Evolutionary conservation across 1,140 invertebrate species (phyloP).

Genomic region (Zaprionus davidi): DNA sequence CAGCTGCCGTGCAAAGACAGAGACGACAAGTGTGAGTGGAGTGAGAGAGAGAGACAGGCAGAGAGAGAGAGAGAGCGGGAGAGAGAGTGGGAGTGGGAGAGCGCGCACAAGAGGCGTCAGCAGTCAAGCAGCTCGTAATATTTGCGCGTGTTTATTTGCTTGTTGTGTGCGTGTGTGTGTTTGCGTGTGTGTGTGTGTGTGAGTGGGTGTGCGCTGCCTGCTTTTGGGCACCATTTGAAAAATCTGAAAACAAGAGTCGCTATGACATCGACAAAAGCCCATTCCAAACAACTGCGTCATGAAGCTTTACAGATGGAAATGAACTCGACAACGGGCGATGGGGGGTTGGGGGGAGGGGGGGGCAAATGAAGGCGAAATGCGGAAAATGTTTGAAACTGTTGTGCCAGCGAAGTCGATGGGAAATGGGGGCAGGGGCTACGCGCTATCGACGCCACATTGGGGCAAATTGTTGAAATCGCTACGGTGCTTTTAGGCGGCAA

Average conservation of each 20-base stretch:
- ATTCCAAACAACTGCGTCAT: constrained; percentile 46
- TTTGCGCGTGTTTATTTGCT: constrained; percentile 67
- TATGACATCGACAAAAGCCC: constrained; percentile 40
- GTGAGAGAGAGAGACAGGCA: background rate
- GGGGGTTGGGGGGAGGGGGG: too few relatives aligned
- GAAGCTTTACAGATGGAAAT: constrained; percentile 13
- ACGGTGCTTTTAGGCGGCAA: constrained; percentile 75
- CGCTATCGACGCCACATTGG: constrained; percentile 31
- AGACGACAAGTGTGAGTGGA: background rate
- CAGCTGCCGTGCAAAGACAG: constrained; percentile 29
- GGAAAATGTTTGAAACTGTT: constrained; percentile 5
- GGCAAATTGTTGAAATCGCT: constrained; percentile 73
- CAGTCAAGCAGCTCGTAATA: constrained; percentile 59
- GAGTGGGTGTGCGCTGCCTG: constrained; percentile 32
- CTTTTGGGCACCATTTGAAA: constrained; percentile 54
- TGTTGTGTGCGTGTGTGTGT: constrained; percentile 28
- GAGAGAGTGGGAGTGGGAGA: background rate
- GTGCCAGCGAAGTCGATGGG: background rate
- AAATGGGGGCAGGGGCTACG: background rate
- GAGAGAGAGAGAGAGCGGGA: background rate
- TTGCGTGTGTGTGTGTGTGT: constrained; percentile 9
- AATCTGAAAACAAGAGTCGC: constrained; percentile 43
- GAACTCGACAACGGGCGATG: background rate
- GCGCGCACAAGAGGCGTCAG: constrained; percentile 20
- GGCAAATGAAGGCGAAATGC: background rate